Base-by-base conservation (phyloP, 2,113 vertebrate species). In the Oophaga pumilio region DNA sequence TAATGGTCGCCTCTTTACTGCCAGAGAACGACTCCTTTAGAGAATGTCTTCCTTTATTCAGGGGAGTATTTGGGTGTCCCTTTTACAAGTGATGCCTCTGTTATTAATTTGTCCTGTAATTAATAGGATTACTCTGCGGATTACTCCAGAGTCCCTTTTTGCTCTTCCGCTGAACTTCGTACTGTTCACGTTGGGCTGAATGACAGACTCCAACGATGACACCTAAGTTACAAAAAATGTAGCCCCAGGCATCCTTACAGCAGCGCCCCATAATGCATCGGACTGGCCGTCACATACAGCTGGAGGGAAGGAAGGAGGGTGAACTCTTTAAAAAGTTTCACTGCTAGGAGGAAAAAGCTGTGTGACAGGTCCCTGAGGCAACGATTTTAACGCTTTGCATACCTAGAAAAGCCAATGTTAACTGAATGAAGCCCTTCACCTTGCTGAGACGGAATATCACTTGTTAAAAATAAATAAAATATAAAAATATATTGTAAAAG, bases 151-250 rank as follows among this genome's bases (percentile, higher is more conserved):
- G 43, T 64, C 76, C 69, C 80, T 60, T 18, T 62, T 18, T 62
- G 56, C 69, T 76, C 57, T 82, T 52, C 33, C 26, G 24, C 52
- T 76, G 56, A 76, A 83, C 86, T 76, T 28, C 24, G 17, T 50
- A 50, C 26, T 74, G 22, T 50, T 87, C 49, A 66, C 74, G 73
- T 82, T 76, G 26, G 76, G 56, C 17, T 76, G 79, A 82, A 87
- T 87, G 86, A 82, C 86, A 82, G 86, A 68, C 22, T n/a, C 56
- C 33, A 81, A 82, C 59, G 56, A 26, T 62, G 26, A 57, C 66
- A 73, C 86, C 78, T 82, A 74, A 59, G 86, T 71, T 87, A 87
- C 78, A 26, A 87, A 87, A 87, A 87, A 73, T 60, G 50, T 87
- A 83, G 86, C 86, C 86, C 33, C 43, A 76, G 86, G 86, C 86